A percentile compares a stretch with the other conserved stretches of the same genome.
phyloP scores from a whole-genome alignment of 1,140 invertebrate species.

The Apocrypta bakeri region DNA sequence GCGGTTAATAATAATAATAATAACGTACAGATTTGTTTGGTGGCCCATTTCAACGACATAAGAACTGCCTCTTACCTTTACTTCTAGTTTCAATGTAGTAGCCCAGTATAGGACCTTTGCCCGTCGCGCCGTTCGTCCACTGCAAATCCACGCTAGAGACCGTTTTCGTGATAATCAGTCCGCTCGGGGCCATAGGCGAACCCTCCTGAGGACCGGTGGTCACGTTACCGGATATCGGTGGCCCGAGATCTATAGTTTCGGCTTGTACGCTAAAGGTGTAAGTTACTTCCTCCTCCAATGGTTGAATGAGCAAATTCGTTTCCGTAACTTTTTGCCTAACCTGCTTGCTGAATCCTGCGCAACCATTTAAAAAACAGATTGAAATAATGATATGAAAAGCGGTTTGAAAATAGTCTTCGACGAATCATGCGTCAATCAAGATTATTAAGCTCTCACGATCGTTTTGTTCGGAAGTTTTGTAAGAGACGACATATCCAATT shows the following conservation, averaged over 20 bases:
- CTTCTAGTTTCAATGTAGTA: constrained; percentile 94
- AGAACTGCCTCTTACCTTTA: constrained; percentile 81
- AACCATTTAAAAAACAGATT: constrained; percentile 6
- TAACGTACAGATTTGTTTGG: no score
- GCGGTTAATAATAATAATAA: constrained; percentile 41
- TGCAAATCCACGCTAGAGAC: constrained; percentile 89
- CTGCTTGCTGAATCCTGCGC: constrained; percentile 92
- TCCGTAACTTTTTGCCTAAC: constrained; percentile 93
- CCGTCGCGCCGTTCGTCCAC: constrained; percentile 92
- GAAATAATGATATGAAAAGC: constrained; percentile 10
- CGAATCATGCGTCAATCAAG: constrained; percentile 5
- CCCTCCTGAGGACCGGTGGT: constrained; percentile 96
- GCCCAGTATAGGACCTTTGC: constrained; percentile 88
- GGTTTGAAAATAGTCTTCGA: background rate
- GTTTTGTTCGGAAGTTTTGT: constrained; percentile 94
- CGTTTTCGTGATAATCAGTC: constrained; percentile 84
- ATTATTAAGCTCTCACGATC: constrained; percentile 82
- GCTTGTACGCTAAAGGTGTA: constrained; percentile 94
- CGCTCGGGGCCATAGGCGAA: constrained; percentile 86
- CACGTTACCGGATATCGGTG: constrained; percentile 85
- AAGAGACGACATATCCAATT: constrained; percentile 93
- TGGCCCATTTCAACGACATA: no score
- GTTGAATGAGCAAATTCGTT: constrained; percentile 86
- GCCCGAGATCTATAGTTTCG: constrained; percentile 90
- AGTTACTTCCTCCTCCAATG: constrained; percentile 92